Evolutionary conservation across 1,140 invertebrate species (phyloP).

Genomic region (Galendromus occidentalis): DNA sequence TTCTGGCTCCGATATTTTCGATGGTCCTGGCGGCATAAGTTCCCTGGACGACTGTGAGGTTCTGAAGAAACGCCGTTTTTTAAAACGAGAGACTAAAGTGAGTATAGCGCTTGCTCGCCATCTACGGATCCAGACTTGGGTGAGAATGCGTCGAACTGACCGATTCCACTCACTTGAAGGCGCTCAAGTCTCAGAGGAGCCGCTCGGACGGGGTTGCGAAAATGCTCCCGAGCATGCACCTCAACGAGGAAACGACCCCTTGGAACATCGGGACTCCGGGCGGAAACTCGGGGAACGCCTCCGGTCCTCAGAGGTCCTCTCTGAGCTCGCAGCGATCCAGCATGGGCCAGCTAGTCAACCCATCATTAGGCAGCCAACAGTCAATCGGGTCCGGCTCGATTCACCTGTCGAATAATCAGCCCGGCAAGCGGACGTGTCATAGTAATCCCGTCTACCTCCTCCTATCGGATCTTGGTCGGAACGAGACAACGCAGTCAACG

Average conservation of each 20-base stretch:
- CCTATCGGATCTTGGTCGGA: constrained; percentile 15
- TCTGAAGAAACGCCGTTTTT: background rate
- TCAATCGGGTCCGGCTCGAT: no score
- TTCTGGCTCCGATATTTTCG: background rate
- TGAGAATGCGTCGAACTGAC: no score
- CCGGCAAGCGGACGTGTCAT: constrained; percentile 12
- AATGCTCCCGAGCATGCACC: constrained; percentile 15
- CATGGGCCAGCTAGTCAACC: no score
- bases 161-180: background rate
- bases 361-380: no score
- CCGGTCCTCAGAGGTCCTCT: background rate
- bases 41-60: constrained; percentile 4
- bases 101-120: background rate
- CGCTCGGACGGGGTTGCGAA: constrained; percentile 18
- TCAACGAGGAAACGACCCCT: constrained; percentile 1
- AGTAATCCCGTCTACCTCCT: constrained; percentile 17
- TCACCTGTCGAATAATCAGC: no score
- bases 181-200: constrained; percentile 15
- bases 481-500: background rate
- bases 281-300: background rate
- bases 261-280: background rate
- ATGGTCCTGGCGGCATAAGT: background rate
- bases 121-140: no score
- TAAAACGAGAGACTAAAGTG: constrained; percentile 6
- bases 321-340: no score